Evolutionary conservation across 1,140 invertebrate genomes (phyloP), one percentile per base, ranked within the genome.

Genomic region (Macrostomum lignano): DNA sequence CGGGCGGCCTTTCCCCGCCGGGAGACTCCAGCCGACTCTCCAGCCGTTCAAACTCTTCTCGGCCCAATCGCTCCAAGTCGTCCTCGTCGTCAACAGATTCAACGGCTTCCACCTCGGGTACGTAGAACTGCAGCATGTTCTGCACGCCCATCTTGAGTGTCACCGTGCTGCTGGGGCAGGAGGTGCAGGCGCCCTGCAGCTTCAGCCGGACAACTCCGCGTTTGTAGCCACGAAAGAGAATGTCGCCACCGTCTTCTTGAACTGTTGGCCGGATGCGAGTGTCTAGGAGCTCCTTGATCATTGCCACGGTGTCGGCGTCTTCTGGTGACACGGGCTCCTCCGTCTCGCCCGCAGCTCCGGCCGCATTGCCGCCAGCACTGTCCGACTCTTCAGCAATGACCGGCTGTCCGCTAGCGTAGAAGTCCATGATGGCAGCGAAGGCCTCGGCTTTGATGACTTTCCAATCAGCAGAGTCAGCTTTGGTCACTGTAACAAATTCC

Each of bases 101-200:
- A 22, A 65, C 58, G 35, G 45, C 55, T 46, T 49, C 39, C 2
- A 73, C 82, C 65, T 98, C 91, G 3, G 91, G 91, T 42, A 99
- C 84, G 61, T 99, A 99, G 62, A 96, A 98, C 52, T 96, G 84
- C 49, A 99, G 69, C 91, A 98, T 99, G 57, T 96, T 94, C 62
- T 96, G 79, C 1, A 98, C 78, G 25, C 91, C 91, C 65, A 77
- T 84, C 56, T 91, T 93, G 3, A 98, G 56, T 1, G 91, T 98
- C 0, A 98, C 82, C 21, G 84, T 71, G 3, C 88, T 96, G 58
- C 82, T 93, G 14, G 91, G 91, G 52, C 91, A 98, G 39, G 72
- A 78, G 7, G 84, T 86, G 51, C 91, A 98, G 0, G 88, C 82
- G 1, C 91, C 67, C 48, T 68, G 63, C 46, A 69, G 51, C 63